Evolutionary conservation across 2,113 vertebrate species (phyloP), one percentile per base, ranked within the genome.

Genomic region (Mugil cephalus): DNA sequence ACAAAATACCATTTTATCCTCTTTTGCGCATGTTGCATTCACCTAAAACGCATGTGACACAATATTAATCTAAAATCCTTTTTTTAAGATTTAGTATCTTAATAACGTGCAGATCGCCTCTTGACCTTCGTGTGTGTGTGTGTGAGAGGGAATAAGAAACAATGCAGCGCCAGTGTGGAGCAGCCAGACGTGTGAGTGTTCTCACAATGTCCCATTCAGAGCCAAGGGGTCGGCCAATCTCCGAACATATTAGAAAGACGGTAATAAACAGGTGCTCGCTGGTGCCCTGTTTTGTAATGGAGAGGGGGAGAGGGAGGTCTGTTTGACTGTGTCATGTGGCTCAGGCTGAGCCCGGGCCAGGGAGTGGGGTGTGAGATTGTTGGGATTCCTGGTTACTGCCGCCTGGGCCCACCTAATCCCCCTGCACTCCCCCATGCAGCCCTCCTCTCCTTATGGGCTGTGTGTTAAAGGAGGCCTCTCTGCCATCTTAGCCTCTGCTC

Each of bases 301-400:
- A 74, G 73, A 79, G 75, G 76, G 68, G 78, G 78, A 59, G 38
- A 47, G 12, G 39, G 10, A 52, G 78, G 82, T 67, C 77, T 89
- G 84, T 86, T 69, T 53, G 82, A 80, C 69, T 82, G 82, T 73
- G 89, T 92, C 90, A 92, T 91, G 87, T 89, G 87, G 84, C 82
- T n/a, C 56, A 85, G 74, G 76, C 87, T 80, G 83, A 87, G 76
- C 50, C 73, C 34, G 18, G 69, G 86, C 87, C 88, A 87, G 83
- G 76, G 88, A 89, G 87, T 71, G 71, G 87, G 85, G 90, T 91
- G 90, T 87, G 88, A 91, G 87, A 91, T 92, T 91, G 90, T 90
- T 92, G 82, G 80, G 89, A 92, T 92, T 92, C 90, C 86, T 91
- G 85, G 77, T 91, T 91, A 56, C 90, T 90, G 85, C 90, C 68